These are phyloP conservation scores for Cyaniris semiargus DNA, from an alignment of 2,888 invertebrate species.

Conservation along the genomic window DNA sequence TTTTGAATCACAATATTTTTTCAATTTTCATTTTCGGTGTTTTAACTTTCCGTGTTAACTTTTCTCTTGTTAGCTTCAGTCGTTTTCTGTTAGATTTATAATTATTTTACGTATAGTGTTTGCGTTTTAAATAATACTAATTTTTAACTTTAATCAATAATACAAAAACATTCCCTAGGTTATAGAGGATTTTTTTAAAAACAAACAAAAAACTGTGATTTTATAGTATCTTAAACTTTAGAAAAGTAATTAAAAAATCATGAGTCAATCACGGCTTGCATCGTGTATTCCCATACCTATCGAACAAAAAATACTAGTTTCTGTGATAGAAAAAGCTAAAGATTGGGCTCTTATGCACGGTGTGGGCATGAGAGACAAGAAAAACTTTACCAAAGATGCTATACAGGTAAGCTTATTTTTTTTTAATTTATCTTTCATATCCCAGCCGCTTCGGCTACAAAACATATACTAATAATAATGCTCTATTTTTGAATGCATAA, in stretches of 20 bases:
- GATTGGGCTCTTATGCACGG: slow-evolving; percentile 94
- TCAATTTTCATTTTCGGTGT: not conserved
- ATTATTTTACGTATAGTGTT: not conserved
- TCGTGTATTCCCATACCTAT: slow-evolving; percentile 85
- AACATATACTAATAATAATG: no score
- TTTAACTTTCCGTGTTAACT: not conserved
- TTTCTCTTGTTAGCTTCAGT: not conserved
- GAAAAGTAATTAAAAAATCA: slow-evolving; percentile 37
- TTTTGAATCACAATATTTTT: no score
- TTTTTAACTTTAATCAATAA: not conserved
- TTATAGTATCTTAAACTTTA: not conserved
- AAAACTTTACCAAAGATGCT: slow-evolving; percentile 83
- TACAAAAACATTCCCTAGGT: not conserved
- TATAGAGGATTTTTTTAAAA: not conserved
- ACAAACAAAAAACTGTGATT: not conserved
- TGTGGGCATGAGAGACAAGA: slow-evolving; percentile 87
- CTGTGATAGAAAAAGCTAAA: slow-evolving; percentile 86
- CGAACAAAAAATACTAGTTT: slow-evolving; percentile 81
- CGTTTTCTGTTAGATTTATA: not conserved
- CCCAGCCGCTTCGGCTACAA: not conserved
- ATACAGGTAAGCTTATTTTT: slow-evolving; percentile 71
- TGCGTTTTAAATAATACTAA: no score
- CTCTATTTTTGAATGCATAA: no score
- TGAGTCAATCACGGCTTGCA: slow-evolving; percentile 74
- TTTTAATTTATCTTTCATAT: not conserved